Percentiles rank a stretch among this genome's conserved stretches.
Evolutionary conservation across 2,888 invertebrate species (phyloP).

Genomic region (Himalopsyche anomala): DNA sequence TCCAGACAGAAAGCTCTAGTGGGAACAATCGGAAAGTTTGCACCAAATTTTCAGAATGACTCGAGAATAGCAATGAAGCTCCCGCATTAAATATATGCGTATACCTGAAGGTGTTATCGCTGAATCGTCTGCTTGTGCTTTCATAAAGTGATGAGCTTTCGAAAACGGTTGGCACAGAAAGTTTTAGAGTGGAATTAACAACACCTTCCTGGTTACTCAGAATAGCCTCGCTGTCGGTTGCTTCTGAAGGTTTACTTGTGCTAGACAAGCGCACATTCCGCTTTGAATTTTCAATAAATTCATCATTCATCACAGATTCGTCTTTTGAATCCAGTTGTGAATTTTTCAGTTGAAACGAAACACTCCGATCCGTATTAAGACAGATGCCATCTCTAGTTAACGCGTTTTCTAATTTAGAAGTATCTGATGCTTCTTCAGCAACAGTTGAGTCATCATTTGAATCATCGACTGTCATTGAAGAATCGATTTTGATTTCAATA

Average conservation of each 20-base stretch:
- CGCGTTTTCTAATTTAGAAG: not conserved
- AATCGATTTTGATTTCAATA: slow-evolving; percentile 69
- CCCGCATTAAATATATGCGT: slow-evolving; percentile 71
- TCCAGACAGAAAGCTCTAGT: slow-evolving; percentile 75
- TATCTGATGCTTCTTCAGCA: not conserved
- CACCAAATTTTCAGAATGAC: slow-evolving; percentile 73
- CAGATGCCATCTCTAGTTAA: slow-evolving; percentile 70
- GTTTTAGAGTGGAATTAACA: not conserved
- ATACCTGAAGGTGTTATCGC: not conserved
- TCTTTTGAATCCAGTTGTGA: not conserved
- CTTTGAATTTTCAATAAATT: slow-evolving; percentile 66
- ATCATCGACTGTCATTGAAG: slow-evolving; percentile 3
- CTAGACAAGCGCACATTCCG: not conserved
- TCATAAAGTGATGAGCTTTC: not conserved
- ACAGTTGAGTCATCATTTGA: not conserved
- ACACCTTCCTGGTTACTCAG: not conserved
- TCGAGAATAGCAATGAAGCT: slow-evolving; percentile 77
- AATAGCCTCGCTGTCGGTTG: not conserved
- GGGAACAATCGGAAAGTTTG: slow-evolving; percentile 73
- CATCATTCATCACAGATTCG: slow-evolving; percentile 14
- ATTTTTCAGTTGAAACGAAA: slow-evolving; percentile 14
- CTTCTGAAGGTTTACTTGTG: not conserved
- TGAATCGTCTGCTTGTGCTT: not conserved
- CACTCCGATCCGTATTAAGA: not conserved
- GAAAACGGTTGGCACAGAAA: not conserved